Conservation (phyloP, 1,140 invertebrate species). For the Macrosteles quadrilineatus region DNA sequence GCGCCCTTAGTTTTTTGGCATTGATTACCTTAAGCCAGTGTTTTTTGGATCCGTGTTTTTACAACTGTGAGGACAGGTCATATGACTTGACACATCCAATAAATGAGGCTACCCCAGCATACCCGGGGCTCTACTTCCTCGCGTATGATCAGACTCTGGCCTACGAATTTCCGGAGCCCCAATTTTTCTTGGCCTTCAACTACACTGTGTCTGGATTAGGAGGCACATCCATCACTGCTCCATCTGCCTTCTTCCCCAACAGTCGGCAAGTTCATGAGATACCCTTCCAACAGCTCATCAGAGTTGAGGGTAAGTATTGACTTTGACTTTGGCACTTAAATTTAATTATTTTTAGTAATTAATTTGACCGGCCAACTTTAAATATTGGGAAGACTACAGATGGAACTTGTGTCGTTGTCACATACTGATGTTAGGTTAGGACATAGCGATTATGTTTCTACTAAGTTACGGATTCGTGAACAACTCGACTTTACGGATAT, state of each 20-base stretch:
- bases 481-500: too few species aligned
- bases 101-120: background rate
- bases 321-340: background rate
- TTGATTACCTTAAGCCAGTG: background rate
- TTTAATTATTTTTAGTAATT: too few species aligned
- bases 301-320: conserved; percentile 7
- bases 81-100: background rate
- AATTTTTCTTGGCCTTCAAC: conserved; percentile 8
- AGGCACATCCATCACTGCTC: background rate
- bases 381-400: too few species aligned
- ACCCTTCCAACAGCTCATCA: background rate
- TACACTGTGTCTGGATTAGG: conserved; percentile 6
- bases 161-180: conserved; percentile 9
- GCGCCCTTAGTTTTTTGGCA: conserved; percentile 4
- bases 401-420: too few species aligned
- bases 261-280: background rate
- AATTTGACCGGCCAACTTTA: too few species aligned
- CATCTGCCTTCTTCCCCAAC: conserved; percentile 11
- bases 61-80: conserved; percentile 18
- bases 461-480: too few species aligned
- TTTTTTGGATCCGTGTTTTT: conserved; percentile 5
- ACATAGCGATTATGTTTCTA: too few species aligned
- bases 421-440: too few species aligned
- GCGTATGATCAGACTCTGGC: conserved; percentile 8
- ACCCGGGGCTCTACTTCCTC: conserved; percentile 1